Conservation (phyloP, 2,797 vertebrate genomes). For the Epinephelus malabaricus region DNA sequence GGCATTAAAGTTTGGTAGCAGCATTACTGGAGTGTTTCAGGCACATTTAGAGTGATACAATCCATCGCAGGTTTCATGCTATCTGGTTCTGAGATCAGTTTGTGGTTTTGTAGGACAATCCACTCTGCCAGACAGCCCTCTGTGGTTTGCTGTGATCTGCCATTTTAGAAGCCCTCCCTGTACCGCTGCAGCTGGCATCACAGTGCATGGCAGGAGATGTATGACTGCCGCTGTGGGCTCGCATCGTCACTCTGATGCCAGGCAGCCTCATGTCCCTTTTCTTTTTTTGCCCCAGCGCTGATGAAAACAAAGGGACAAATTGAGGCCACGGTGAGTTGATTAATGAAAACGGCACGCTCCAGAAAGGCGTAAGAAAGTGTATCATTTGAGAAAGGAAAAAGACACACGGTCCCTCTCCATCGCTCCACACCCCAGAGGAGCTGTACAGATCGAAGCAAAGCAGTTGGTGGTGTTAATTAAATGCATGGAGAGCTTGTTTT, state of each 20-base stretch:
- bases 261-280: conserved; percentile 10
- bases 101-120: conserved; percentile 16
- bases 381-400: conserved; percentile 9
- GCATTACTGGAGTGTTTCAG: background rate
- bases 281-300: background rate
- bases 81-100: conserved; percentile 12
- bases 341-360: conserved; percentile 42
- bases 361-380: conserved; percentile 31
- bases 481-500: conserved; percentile 31
- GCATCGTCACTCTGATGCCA: conserved; percentile 21
- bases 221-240: conserved; percentile 17
- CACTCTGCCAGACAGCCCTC: background rate
- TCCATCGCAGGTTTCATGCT: conserved; percentile 1
- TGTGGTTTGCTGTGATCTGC: conserved; percentile 43
- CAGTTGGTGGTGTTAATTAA: conserved; percentile 47
- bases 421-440: conserved; percentile 18
- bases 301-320: conserved; percentile 42
- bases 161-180: conserved; percentile 37
- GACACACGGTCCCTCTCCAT: background rate
- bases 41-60: background rate
- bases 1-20: conserved; percentile 13
- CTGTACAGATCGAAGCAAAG: conserved; percentile 39
- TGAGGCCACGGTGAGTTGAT: conserved; percentile 34
- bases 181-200: conserved; percentile 37
- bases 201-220: conserved; percentile 33